Evolutionary conservation across 2,113 vertebrate genomes (phyloP), one percentile per base, ranked within the genome.

Genomic region (Petaurus breviceps): DNA sequence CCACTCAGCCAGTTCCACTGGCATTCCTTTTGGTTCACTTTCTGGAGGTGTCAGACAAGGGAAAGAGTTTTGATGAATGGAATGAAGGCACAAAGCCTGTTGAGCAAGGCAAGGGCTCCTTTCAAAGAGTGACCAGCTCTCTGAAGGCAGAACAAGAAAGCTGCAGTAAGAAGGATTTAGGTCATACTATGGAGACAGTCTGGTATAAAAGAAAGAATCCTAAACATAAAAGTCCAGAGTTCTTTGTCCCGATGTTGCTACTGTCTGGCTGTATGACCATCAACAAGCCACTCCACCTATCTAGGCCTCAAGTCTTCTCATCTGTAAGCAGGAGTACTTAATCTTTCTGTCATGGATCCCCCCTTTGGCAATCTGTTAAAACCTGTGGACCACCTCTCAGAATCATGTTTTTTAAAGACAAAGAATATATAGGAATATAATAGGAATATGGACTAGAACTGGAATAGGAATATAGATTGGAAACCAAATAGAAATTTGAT

Each of bases 271-370:
- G 4, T 25, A 89, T 22, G 55, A 93, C 26, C 55, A n/a, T 90
- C 3, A 90, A 37, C 68, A 94, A 92, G 92, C 52, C 46, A 91
- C 49, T 92, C 89, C 51, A 94, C 31, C 92, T 77, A 47, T 93
- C 92, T 94, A 49, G 24, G 46, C 84, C 28, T 93, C 61, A 9
- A 9, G 10, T 61, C 94, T 93, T 91, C 89, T 96, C 50, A 90
- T 9, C 93, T 95, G 92, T 89, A 95, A 94, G 94, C 93, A 61
- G 26, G 25, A 96, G 68, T 84, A 19, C 68, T 84, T 84, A 84
- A 84, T 43, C n/a, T 43, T 84, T 84, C 68, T 43, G 7, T 84
- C n/a, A 23, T 23, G 68, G n/a, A 23, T 43, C 16, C 68, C 47
- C 47, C 19, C 19, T 84, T 43, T 84, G n/a, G 68, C 37, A 77